A percentile compares a stretch with the other conserved stretches of the same genome.
Conservation (phyloP, 2,888 invertebrate genomes). For the Acleris cristana region DNA sequence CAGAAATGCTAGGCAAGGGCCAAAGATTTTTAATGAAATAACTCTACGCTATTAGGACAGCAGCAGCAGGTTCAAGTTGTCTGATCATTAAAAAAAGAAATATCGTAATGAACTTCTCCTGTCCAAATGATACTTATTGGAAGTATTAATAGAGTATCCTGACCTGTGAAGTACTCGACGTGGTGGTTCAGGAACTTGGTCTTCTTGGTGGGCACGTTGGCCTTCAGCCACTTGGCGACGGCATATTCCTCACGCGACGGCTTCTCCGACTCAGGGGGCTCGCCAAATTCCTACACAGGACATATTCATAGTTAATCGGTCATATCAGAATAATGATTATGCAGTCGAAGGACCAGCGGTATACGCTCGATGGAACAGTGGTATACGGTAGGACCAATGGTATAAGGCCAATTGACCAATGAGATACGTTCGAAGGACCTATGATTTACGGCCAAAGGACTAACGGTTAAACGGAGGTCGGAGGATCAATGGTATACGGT, state of each 20-base stretch:
- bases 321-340: not conserved
- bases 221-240: conserved; percentile 96
- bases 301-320: not conserved
- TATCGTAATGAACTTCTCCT: no score
- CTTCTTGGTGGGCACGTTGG: conserved; percentile 96
- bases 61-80: no score
- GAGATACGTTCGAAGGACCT: not conserved
- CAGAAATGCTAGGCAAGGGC: no score
- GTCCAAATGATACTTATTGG: no score
- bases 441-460: not conserved
- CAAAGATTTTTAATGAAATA: no score
- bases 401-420: not conserved
- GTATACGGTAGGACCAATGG: not conserved
- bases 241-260: conserved; percentile 95
- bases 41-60: no score
- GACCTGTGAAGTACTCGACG: conserved; percentile 98
- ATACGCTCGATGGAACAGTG: not conserved
- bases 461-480: no score
- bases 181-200: conserved; percentile 98
- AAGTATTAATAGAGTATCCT: not conserved
- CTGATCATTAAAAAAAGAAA: no score
- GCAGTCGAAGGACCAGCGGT: not conserved
- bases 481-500: not conserved
- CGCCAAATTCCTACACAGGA: conserved; percentile 68
- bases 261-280: conserved; percentile 84